Evolutionary conservation across 2,797 vertebrate genomes (phyloP), one percentile per base, ranked within the genome.

Genomic region (Muscicapa comitata): DNA sequence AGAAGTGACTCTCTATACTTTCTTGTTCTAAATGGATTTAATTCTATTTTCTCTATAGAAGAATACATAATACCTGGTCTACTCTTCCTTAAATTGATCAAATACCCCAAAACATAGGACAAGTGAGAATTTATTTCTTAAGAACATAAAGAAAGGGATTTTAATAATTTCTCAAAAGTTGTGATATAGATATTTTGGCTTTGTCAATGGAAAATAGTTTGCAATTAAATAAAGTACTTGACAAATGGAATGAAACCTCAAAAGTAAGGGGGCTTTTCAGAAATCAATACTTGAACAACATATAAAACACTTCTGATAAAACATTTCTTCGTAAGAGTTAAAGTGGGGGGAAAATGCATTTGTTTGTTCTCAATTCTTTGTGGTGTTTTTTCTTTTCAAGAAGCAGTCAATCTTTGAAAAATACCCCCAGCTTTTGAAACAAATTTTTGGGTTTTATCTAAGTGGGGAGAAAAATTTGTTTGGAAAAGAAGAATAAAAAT

Each of bases 321-420:
- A 26, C 2, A 67, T 43, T 77, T 70, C 15, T 70, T 43, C 8
- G 0, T n/a, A 37, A 50, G 43, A 76, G 4, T 31, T 54, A 20
- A 12, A 72, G 17, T 12, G 5, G 19, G 9, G 6, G 4, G 1
- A 6, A 57, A 23, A 9, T 5, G 4, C 1, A 6, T 73, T 35
- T 42, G 11, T 17, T 66, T 47, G 5, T 31, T 43, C 5, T 43
- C 8, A 10, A 45, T 37, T 55, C 13, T 51, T 70, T 47, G 3
- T 33, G 9, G 3, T 40, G 2, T 18, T 31, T 20, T 66, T 66
- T 13, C 16, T 55, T 67, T 48, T 31, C 8, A 73, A 58, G 19
- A 8, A 65, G 11, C 43, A 72, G 4, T 13, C 7, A 26, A 20
- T 17, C 16, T 65, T 78, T 65, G 17, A 75, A 95, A 87, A 33